Conservation (phyloP, 2,797 vertebrate genomes). For the Manis pentadactyla region DNA sequence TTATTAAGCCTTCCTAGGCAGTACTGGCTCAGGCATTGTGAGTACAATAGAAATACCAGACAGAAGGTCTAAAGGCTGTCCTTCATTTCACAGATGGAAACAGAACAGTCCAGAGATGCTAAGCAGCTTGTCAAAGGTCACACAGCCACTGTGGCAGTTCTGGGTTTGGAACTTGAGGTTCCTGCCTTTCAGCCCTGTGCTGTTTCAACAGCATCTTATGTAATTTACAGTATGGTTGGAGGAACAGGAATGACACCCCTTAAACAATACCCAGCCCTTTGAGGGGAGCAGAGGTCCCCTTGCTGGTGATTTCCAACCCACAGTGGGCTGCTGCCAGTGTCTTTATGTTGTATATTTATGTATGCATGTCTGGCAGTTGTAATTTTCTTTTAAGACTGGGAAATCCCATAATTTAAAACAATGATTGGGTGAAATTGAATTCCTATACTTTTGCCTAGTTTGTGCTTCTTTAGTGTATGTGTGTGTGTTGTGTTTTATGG, state of each 20-base stretch:
- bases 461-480: background rate
- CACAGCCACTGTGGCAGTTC: background rate
- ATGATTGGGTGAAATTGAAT: constrained; percentile 25
- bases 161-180: background rate
- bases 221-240: background rate
- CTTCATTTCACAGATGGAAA: background rate
- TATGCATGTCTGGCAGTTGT: background rate
- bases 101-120: background rate
- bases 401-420: constrained; percentile 46
- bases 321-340: constrained; percentile 5
- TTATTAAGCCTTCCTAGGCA: background rate
- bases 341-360: constrained; percentile 31
- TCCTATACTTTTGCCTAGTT: background rate
- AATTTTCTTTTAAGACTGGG: constrained; percentile 61
- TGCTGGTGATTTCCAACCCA: constrained; percentile 67
- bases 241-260: constrained; percentile 10
- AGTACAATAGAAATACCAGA: background rate
- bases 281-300: constrained; percentile 45
- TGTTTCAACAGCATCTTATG: constrained; percentile 59
- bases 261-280: background rate
- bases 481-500: background rate
- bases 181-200: background rate
- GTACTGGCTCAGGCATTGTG: background rate
- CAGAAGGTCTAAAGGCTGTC: background rate
- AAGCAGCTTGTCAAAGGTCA: background rate